Base-by-base conservation (phyloP, 2,113 vertebrate species). In the Rhinogobius similis region DNA sequence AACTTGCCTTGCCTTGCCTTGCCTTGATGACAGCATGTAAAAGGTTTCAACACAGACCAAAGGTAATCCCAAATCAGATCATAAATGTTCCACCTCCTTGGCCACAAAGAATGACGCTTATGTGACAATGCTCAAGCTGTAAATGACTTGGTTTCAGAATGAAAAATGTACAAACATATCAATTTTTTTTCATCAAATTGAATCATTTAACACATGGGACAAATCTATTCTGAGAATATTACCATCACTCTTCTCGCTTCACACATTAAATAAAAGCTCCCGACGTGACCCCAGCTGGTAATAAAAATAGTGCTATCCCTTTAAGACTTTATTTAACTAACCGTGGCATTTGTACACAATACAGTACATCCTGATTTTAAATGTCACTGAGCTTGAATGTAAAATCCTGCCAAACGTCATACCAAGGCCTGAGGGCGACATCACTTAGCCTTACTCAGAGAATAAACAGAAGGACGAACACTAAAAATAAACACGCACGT, bases 361-460 rank as follows among this genome's bases (percentile, higher is more conserved):
- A 61, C 38, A 24, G 38, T 63, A 24, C 36, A 38, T 38, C 59
- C 27, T 62, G 18, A 39, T 62, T 62, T 24, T 13, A 63, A 63
- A 63, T 63, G 62, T 43, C 62, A 63, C 62, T 63, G n/a, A 23
- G 62, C 62, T 43, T 63, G 38, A 63, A 63, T 63, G 36, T 26
- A 43, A 24, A 63, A 23, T 63, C 62, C 21, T n/a, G 38, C 62
- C 36, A 63, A 63, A 63, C 36, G 23, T 41, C 62, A 63, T 43
- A 13, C 36, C 62, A 63, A 23, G n/a, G 38, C 62, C 62, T 26
- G n/a, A 43, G 14, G 21, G 39, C 23, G 29, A 9, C 58, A 61
- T 61, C 58, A 61, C 58, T 61, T 61, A 59, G 27, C 20, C 16
- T 18, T 36, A 9, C 58, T 4, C 27, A n/a, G 29, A 32, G 58